Percentiles rank a stretch among this genome's conserved stretches.
phyloP scores from a whole-genome alignment of 2,113 vertebrate genomes.

The Pseudorasbora parva region DNA sequence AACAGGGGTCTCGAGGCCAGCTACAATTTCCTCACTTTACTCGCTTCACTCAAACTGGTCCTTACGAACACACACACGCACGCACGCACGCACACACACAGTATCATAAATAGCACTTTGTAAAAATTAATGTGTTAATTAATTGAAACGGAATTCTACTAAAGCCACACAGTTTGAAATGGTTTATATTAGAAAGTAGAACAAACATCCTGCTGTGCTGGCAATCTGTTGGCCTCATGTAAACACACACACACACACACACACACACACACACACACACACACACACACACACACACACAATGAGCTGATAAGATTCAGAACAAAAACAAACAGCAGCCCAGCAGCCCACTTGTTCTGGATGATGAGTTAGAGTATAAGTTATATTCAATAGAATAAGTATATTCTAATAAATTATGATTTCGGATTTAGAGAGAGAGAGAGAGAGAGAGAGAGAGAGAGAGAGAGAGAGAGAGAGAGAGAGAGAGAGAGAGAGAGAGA shows the following conservation, averaged over 20 bases:
- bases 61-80: not conserved
- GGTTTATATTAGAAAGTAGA: conserved; percentile 39
- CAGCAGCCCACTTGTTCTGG: not conserved
- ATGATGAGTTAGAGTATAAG: not conserved
- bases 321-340: not conserved
- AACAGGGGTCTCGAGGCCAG: no score
- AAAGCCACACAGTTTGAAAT: conserved; percentile 36
- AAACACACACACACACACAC: conserved; percentile 10
- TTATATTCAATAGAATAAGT: no score
- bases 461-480: no score
- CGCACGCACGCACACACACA: not conserved
- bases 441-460: no score
- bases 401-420: no score
- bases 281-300: conserved; percentile 23
- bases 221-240: conserved; percentile 10
- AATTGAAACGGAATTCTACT: conserved; percentile 21
- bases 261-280: conserved; percentile 27
- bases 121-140: conserved; percentile 18
- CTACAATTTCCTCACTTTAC: no score
- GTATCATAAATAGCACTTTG: not conserved
- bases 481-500: no score
- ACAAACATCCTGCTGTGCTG: conserved; percentile 41
- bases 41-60: no score
- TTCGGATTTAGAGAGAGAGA: no score
- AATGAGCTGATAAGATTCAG: not conserved